phyloP scores from a whole-genome alignment of 2,797 vertebrate genomes.

The Monodelphis domestica region DNA sequence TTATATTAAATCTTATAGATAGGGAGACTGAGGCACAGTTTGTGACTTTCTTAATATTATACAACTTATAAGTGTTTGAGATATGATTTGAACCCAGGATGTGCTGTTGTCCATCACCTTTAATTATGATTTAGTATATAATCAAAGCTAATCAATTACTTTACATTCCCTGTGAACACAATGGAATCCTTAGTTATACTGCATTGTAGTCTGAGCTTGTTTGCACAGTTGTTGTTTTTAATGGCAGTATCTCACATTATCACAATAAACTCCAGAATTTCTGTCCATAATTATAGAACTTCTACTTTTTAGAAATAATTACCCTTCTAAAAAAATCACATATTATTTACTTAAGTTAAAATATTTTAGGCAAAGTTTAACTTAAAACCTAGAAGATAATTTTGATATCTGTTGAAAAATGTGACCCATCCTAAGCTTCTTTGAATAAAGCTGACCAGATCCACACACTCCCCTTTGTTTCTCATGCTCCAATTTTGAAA shows the following conservation, averaged over 20 bases:
- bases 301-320: not conserved
- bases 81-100: not conserved
- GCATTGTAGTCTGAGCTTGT: not conserved
- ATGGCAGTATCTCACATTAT: not conserved
- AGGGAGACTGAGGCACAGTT: not conserved
- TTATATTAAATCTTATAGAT: not conserved
- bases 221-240: not conserved
- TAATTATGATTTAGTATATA: conserved; percentile 28
- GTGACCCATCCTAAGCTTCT: conserved; percentile 32
- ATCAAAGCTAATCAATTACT: conserved; percentile 4
- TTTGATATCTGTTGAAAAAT: conserved; percentile 2
- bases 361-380: not conserved
- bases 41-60: not conserved
- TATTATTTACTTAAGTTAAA: conserved; percentile 27
- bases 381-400: not conserved
- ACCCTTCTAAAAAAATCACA: not conserved
- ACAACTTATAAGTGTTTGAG: not conserved
- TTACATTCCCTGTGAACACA: conserved; percentile 39
- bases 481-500: conserved; percentile 8
- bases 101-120: not conserved
- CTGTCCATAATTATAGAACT: not conserved
- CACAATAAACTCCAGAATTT: not conserved
- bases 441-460: not conserved
- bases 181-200: not conserved
- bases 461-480: conserved; percentile 1